Conservation (phyloP, 2,113 vertebrate species). For the Catharus fuscescens region DNA sequence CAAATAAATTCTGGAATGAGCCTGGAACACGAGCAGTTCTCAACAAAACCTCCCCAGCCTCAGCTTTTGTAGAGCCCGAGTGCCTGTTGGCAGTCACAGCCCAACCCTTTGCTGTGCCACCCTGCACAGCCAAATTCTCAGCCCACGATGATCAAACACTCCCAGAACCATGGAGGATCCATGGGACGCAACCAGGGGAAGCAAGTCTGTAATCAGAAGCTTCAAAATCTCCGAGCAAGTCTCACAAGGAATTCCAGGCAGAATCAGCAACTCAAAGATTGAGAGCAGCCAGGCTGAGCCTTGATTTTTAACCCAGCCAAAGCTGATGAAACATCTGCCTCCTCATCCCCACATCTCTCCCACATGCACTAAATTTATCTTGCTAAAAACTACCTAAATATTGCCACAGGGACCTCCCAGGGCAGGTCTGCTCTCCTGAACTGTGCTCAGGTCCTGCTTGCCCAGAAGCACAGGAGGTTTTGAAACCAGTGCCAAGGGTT, state of each 20-base stretch:
- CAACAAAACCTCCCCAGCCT: rapidly evolving
- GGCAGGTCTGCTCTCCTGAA: neutral
- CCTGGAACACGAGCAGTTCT: neutral
- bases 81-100: too few species aligned
- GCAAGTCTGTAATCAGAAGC: neutral
- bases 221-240: neutral
- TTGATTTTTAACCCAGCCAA: neutral
- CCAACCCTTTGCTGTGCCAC: neutral
- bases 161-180: rapidly evolving
- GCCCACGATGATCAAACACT: rapidly evolving
- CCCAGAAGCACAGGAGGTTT: neutral
- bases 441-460: neutral
- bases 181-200: neutral
- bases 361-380: neutral
- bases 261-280: neutral
- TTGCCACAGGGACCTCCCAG: neutral
- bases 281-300: neutral
- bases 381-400: neutral
- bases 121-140: neutral
- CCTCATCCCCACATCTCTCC: neutral
- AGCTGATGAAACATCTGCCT: neutral
- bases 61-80: rapidly evolving
- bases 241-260: rapidly evolving
- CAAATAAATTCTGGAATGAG: neutral
- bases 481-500: neutral